Conservation (phyloP, 2,888 invertebrate species). For the Limnephilus rhombicus region DNA sequence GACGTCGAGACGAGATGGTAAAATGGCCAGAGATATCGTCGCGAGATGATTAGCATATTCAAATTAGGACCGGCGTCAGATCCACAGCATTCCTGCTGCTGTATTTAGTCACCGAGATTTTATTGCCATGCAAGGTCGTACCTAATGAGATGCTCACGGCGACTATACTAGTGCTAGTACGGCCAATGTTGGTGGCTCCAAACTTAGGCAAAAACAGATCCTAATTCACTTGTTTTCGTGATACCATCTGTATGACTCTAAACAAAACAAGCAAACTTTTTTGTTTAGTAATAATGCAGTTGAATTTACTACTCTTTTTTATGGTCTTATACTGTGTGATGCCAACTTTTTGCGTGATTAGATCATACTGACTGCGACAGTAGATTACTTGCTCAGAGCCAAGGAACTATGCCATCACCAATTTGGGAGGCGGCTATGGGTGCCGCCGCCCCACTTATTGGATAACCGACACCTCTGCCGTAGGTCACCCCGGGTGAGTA, state of each 20-base stretch:
- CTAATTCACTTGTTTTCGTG: neutral
- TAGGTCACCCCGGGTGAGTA: too few relatives aligned
- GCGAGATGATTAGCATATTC: neutral
- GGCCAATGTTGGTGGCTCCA: neutral
- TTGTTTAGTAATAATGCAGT: neutral
- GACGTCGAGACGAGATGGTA: neutral
- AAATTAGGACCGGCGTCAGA: conserved; percentile 11
- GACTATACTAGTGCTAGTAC: neutral
- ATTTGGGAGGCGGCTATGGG: too few relatives aligned
- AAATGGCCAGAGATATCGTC: neutral
- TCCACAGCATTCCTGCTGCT: neutral
- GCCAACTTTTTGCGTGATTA: too few relatives aligned
- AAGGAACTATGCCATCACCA: too few relatives aligned
- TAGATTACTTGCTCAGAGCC: too few relatives aligned
- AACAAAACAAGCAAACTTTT: neutral
- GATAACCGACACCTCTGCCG: too few relatives aligned
- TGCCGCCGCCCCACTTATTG: too few relatives aligned
- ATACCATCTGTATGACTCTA: neutral
- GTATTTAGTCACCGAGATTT: neutral
- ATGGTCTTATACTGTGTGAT: too few relatives aligned
- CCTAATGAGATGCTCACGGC: neutral
- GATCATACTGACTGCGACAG: too few relatives aligned
- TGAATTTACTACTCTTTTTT: neutral
- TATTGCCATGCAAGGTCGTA: neutral
- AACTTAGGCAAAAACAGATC: neutral